Evolutionary conservation across 1,140 invertebrate species (phyloP).

Genomic region (Orussus abietinus): DNA sequence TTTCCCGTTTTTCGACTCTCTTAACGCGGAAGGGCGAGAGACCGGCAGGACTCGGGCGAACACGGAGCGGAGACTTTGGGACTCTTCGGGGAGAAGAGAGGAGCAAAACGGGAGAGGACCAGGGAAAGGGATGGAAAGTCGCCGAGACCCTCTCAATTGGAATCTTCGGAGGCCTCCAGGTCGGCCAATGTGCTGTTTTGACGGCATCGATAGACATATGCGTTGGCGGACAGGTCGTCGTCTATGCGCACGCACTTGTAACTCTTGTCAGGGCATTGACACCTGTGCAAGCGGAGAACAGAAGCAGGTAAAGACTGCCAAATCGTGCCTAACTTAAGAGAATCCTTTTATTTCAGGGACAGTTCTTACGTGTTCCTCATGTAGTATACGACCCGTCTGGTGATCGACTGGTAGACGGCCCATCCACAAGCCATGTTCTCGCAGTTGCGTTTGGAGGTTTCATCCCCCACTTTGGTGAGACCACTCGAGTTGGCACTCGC

Average conservation of each 20-base stretch:
- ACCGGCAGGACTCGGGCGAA: neutral
- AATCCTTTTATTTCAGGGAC: constrained; percentile 3
- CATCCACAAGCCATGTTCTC: constrained; percentile 59
- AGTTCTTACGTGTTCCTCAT: constrained; percentile 62
- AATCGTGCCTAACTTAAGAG: constrained; percentile 7
- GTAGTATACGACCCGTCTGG: constrained; percentile 54
- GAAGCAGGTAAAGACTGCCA: constrained; percentile 2
- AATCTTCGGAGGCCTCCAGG: constrained; percentile 31
- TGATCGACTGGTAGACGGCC: constrained; percentile 58
- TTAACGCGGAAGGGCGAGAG: constrained; percentile 6
- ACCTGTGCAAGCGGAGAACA: constrained; percentile 49
- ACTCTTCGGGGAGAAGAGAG: constrained; percentile 5
- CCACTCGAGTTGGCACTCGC: no score
- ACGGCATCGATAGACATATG: constrained; percentile 60
- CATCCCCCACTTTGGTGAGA: no score
- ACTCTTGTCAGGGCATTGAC: constrained; percentile 50
- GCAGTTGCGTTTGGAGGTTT: constrained; percentile 9
- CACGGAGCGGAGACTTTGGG: neutral
- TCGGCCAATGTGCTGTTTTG: constrained; percentile 37
- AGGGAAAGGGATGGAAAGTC: constrained; percentile 2
- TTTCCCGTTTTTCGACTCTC: constrained; percentile 1
- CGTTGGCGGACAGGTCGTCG: constrained; percentile 58
- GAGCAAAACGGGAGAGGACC: constrained; percentile 4
- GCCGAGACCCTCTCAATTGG: constrained; percentile 18
- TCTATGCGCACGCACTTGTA: constrained; percentile 53